Conservation (phyloP, 1,140 invertebrate species). For the Steinernema feltiae region DNA sequence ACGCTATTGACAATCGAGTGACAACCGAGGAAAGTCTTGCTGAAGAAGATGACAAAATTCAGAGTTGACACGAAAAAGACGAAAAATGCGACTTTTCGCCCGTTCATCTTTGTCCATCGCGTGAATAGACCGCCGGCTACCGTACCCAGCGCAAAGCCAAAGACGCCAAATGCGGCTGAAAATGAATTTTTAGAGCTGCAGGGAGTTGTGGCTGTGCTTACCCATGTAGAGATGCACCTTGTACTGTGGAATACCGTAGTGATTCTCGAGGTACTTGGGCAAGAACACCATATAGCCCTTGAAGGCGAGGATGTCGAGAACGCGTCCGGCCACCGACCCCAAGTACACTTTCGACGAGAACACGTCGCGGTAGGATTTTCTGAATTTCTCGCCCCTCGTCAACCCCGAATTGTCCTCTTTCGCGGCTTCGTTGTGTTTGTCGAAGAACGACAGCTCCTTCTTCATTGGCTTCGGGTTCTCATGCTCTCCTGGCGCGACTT, state of each 20-base stretch:
- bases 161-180: constrained; percentile 53
- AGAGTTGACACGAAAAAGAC: constrained; percentile 46
- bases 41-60: constrained; percentile 43
- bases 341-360: constrained; percentile 46
- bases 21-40: constrained; percentile 50
- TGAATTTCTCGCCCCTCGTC: constrained; percentile 34
- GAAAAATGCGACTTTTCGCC: constrained; percentile 47
- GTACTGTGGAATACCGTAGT: constrained; percentile 57
- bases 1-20: constrained; percentile 47
- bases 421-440: constrained; percentile 44
- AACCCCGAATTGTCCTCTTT: constrained; percentile 32
- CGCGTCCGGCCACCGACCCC: constrained; percentile 45
- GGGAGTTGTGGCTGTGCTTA: constrained; percentile 17
- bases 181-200: constrained; percentile 13
- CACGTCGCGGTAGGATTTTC: constrained; percentile 34
- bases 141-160: constrained; percentile 52
- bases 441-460: constrained; percentile 42
- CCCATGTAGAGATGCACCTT: constrained; percentile 55
- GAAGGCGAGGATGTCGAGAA: constrained; percentile 53
- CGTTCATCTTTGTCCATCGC: constrained; percentile 37
- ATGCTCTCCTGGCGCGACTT: constrained; percentile 14
- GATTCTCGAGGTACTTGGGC: constrained; percentile 56
- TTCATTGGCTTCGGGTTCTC: constrained; percentile 19
- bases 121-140: constrained; percentile 24
- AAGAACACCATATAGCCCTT: constrained; percentile 56